Percentiles rank a stretch among this genome's conserved stretches.
These are phyloP conservation scores for Rhegmatorhina hoffmannsi DNA, from an alignment of 2,113 vertebrate species.

Conservation along the genomic window DNA sequence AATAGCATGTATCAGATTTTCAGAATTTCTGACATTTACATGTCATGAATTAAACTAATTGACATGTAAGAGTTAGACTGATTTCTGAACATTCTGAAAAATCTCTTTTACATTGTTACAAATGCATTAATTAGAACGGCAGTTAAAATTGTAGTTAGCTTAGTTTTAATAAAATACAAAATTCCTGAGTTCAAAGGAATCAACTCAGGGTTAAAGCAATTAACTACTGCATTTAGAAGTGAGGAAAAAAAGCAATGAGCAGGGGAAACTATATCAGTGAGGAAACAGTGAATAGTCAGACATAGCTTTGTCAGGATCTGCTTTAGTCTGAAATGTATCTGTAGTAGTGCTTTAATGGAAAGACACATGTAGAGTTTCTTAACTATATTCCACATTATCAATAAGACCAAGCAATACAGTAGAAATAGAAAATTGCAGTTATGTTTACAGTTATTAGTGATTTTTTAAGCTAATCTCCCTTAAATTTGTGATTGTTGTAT, in stretches of 20 bases:
- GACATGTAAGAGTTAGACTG: background rate
- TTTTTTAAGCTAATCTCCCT: background rate
- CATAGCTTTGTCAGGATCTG: background rate
- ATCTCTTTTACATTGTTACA: background rate
- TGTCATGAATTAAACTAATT: background rate
- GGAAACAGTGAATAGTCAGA: background rate
- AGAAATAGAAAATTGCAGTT: background rate
- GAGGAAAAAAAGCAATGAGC: background rate
- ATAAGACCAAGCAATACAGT: background rate
- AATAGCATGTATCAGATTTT: background rate
- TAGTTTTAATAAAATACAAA: background rate
- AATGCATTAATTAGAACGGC: background rate
- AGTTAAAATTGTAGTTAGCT: background rate
- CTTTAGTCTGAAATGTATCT: background rate
- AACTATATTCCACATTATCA: background rate
- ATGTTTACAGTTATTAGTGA: background rate
- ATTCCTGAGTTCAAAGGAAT: background rate
- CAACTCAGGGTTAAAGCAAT: slow-evolving; percentile 24
- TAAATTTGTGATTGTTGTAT: background rate
- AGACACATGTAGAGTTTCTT: background rate
- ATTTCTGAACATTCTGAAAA: background rate
- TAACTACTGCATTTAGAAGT: background rate
- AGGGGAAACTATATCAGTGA: background rate
- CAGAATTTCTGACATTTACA: background rate
- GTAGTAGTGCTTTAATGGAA: background rate